phyloP scores from a whole-genome alignment of 2,113 vertebrate genomes.

The Tonatia bakeri region DNA sequence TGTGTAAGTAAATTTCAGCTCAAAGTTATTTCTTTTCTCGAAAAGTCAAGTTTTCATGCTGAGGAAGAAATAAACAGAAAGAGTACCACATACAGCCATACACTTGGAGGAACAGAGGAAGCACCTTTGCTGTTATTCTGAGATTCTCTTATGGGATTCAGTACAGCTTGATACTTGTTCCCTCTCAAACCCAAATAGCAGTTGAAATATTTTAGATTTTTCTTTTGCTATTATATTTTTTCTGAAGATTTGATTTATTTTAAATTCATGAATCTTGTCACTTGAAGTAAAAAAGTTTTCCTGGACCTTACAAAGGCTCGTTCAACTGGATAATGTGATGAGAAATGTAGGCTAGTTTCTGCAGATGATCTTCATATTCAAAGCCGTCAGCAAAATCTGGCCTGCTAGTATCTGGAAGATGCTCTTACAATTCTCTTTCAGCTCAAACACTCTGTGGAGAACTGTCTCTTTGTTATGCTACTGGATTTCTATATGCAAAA shows the following conservation, averaged over 20 bases:
- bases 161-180: background rate
- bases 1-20: background rate
- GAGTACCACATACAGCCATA: background rate
- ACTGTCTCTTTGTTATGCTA: background rate
- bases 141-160: background rate
- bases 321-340: background rate
- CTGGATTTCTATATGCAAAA: background rate
- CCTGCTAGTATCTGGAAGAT: background rate
- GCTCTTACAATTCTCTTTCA: background rate
- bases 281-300: background rate
- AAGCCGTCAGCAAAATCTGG: background rate
- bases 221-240: background rate
- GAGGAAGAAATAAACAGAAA: background rate
- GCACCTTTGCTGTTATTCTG: background rate
- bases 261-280: background rate
- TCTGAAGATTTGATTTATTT: background rate
- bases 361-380: background rate
- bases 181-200: background rate
- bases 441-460: background rate
- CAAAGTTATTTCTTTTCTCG: background rate
- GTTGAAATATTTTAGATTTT: conserved; percentile 11
- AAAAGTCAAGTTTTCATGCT: background rate
- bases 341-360: background rate
- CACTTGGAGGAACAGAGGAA: background rate
- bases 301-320: background rate